Base-by-base conservation (phyloP, 1,140 invertebrate species). In the Drosophila nigrodunni region DNA sequence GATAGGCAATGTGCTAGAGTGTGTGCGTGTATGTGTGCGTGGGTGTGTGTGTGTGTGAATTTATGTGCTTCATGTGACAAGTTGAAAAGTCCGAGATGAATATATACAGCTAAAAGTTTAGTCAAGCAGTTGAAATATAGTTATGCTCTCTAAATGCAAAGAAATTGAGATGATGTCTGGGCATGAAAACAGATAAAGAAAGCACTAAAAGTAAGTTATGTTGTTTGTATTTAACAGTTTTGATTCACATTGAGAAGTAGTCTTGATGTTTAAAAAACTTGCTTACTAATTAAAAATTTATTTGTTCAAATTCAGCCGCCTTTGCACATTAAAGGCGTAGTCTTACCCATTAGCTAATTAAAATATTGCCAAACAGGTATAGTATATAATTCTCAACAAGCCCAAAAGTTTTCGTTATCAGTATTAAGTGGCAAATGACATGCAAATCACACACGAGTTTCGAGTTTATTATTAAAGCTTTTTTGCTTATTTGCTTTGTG, bases 51-150 rank as follows among this genome's bases (percentile, higher is more conserved):
- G 66, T 60, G 61, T 66, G 58, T 68, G 60, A 70, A 87, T 88
- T 82, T 88, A 88, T 87, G 83, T 74, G 58, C 77, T 86, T 68
- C 70, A 77, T 77, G 77, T 70, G 79, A 80, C 77, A 80, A 77
- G 66, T 68, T 79, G 62, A 52, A 73, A 79, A 82, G 73, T 74
- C 78, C 37, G 46, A 30, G 34, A 50, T 52, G 54, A 67, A 61
- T 66, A 69, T 62, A 73, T 77, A 71, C 66, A 68, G 62, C 58
- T 11, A 71, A 77, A 77, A 80, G 54, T 76, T 76, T 49, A 47
- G 57, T 15, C 10, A 41, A 70, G 58, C 73, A 74, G 57, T 80
- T 80, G 39, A 74, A 69, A 60, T 54, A 34, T 57, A 62, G 58
- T 49, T 55, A 18, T 46, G 47, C 30, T 49, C n/a, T 30, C 18